Conservation (phyloP, 1,140 invertebrate genomes). For the Drosophila grimshawi region DNA sequence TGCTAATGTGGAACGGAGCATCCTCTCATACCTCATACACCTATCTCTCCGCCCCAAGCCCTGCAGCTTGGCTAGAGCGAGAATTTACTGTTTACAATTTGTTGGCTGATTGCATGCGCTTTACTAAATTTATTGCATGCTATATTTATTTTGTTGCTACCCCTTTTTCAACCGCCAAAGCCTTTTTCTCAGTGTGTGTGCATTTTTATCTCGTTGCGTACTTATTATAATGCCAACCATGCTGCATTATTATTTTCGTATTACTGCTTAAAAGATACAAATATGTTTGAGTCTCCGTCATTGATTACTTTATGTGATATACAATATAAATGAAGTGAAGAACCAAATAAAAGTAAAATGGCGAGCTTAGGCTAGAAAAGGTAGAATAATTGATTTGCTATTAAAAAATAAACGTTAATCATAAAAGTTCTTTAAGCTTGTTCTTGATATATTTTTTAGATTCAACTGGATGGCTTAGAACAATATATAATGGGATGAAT, state of each 20-base stretch:
- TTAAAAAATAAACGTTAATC: too few relatives aligned
- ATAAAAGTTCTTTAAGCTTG: not conserved
- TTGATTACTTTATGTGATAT: not conserved
- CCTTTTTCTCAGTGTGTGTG: not conserved
- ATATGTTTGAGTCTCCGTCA: not conserved
- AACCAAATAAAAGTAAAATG: constrained; percentile 15
- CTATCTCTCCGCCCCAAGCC: not conserved
- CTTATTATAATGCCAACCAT: constrained; percentile 70
- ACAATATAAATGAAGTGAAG: constrained; percentile 64
- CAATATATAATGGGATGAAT: too few relatives aligned
- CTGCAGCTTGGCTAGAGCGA: constrained; percentile 40
- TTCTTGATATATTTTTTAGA: not conserved
- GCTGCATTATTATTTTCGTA: constrained; percentile 76
- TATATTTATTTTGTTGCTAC: constrained; percentile 55
- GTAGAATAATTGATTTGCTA: not conserved
- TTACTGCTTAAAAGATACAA: constrained; percentile 33
- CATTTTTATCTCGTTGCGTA: constrained; percentile 47
- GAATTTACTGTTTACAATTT: constrained; percentile 82
- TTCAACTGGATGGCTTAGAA: not conserved
- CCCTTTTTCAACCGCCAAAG: not conserved
- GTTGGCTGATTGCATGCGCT: constrained; percentile 80
- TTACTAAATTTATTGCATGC: constrained; percentile 74
- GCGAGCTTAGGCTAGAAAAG: not conserved
- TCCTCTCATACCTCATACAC: constrained; percentile 2
- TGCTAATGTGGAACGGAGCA: constrained; percentile 67